Conservation (phyloP, 2,113 vertebrate genomes). For the Corythornis vintsioides region DNA sequence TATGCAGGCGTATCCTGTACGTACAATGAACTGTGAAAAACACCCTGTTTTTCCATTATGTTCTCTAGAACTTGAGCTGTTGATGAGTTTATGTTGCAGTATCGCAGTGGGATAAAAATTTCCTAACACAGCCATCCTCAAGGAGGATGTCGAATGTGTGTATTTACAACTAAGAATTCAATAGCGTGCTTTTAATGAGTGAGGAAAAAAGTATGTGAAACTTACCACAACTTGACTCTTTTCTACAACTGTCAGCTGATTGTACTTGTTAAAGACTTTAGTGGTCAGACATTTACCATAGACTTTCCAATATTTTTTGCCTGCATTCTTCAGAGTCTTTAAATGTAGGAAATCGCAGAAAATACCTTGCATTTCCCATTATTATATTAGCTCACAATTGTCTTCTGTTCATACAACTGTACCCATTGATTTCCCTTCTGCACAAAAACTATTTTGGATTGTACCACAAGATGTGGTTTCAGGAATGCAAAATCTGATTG, state of each 20-base stretch:
- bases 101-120: not conserved
- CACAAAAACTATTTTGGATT: not conserved
- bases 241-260: not conserved
- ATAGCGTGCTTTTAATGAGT: not conserved
- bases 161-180: not conserved
- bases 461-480: not conserved
- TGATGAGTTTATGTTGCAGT: not conserved
- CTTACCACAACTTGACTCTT: not conserved
- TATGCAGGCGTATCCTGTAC: not conserved
- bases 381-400: not conserved
- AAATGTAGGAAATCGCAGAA: conserved; percentile 29
- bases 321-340: not conserved
- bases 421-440: conserved; percentile 23
- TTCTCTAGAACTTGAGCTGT: not conserved
- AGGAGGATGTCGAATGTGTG: not conserved
- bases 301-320: not conserved
- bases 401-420: conserved; percentile 53
- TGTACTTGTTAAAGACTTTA: not conserved
- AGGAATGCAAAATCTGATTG: not conserved
- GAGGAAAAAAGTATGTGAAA: not conserved
- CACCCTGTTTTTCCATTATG: not conserved
- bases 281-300: not conserved
- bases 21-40: not conserved
- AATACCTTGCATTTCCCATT: not conserved
- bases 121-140: not conserved